Evolutionary conservation across 2,797 vertebrate species (phyloP), one percentile per base, ranked within the genome.

Genomic region (Geotrypetes seraphini): DNA sequence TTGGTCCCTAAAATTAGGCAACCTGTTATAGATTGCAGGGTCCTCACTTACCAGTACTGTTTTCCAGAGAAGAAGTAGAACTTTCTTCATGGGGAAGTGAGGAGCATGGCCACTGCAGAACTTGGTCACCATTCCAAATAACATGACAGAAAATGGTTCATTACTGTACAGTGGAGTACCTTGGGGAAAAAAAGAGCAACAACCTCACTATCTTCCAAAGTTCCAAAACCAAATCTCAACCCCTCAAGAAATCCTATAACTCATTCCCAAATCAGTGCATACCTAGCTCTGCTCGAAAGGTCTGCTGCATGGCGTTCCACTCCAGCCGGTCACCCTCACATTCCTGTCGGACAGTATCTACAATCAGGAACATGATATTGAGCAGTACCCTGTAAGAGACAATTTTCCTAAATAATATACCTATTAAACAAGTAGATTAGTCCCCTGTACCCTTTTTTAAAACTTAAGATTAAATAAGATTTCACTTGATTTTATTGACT

Each of bases 51-150:
- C n/a, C n/a, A 31, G 6, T 25, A 9, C 25, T 13, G 83, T 92
- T 60, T 99, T 99, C 96, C 96, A 99, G 30, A 99, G 74, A 57
- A 99, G 70, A 50, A 99, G 49, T 17, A 99, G 63, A 28, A 97
- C 96, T 47, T 99, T 99, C 77, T 97, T 99, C 93, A 99, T 97
- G 22, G 96, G 96, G 52, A 99, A 99, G 51, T 99, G 96, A 0
- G 96, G 96, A 2, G 96, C 96, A 0, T 99, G 96, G 44, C 96
- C 94, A 0, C 94, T 98, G 83, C 96, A 98, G 78, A 99, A 99
- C 56, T 97, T 97, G 43, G 94, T 97, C 39, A 99, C 92, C 96
- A 98, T 98, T 18, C 92, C 89, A 9, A 98, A 97, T 3, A 99
- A 88, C 91, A 95, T 96, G 52, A 97, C 93, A 0, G 95, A 94